Conservation (phyloP, 2,888 invertebrate genomes). For the Pachymerium ferrugineum region DNA sequence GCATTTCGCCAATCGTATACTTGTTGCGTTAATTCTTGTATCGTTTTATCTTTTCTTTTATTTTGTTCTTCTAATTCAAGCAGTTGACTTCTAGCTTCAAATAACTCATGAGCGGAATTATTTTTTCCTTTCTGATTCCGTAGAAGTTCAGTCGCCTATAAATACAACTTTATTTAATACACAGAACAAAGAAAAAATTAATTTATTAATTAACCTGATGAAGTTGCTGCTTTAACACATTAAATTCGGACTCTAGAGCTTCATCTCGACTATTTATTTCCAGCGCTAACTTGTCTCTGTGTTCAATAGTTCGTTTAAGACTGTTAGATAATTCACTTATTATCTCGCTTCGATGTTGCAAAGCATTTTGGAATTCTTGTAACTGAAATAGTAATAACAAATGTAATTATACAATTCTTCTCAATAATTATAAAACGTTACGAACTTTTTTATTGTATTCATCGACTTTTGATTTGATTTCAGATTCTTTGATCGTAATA, state of each 20-base stretch:
- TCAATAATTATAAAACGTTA: neutral
- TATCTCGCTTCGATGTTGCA: neutral
- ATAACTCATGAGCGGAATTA: neutral
- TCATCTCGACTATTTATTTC: neutral
- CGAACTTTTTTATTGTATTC: neutral
- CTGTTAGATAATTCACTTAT: neutral
- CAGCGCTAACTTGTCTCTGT: neutral
- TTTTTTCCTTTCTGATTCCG: neutral
- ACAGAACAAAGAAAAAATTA: neutral
- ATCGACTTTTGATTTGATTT: neutral
- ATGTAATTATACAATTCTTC: neutral
- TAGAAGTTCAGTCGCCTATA: slow-evolving; percentile 2
- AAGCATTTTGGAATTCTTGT: neutral
- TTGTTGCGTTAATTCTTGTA: neutral
- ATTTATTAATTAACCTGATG: neutral
- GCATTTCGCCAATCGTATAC: neutral
- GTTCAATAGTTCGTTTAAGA: neutral
- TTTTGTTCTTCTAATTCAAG: neutral
- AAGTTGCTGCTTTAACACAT: neutral
- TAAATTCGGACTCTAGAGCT: neutral
- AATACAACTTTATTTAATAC: neutral
- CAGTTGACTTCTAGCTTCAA: neutral
- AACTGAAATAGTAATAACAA: neutral
- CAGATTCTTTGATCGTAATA: neutral
- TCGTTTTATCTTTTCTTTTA: neutral